Conservation (phyloP, 2,888 invertebrate species). For the Lepidocyrtinus sp. region DNA sequence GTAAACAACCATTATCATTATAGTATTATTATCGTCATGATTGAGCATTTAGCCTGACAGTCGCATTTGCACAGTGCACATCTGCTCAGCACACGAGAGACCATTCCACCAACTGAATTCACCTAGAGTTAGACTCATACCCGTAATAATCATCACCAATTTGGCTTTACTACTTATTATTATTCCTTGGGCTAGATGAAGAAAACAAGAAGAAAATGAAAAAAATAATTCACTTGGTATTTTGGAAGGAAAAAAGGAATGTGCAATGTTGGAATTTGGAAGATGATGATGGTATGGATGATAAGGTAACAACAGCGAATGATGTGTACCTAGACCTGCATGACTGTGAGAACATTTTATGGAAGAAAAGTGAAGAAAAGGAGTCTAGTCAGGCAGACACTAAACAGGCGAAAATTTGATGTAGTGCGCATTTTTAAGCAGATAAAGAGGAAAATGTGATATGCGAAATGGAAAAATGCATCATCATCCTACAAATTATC, state of each 20-base stretch:
- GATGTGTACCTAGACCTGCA: not conserved
- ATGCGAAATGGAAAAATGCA: slow-evolving; percentile 45
- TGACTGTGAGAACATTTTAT: not conserved
- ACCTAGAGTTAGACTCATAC: not conserved
- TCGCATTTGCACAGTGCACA: slow-evolving; percentile 21
- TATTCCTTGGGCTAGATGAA: not conserved
- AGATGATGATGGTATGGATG: not conserved
- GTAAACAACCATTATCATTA: slow-evolving; percentile 12
- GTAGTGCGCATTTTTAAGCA: not conserved
- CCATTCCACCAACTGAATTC: not conserved
- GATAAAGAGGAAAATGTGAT: not conserved
- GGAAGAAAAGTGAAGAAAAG: not conserved
- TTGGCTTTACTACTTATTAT: not conserved
- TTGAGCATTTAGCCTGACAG: slow-evolving; percentile 32
- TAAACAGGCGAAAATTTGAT: not conserved
- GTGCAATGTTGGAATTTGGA: slow-evolving; percentile 21
- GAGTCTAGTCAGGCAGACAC: not conserved
- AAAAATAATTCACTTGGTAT: not conserved
- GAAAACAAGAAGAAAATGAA: too few relatives aligned
- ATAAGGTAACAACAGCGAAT: not conserved
- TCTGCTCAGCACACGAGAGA: slow-evolving; percentile 19
- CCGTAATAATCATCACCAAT: not conserved
- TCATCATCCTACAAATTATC: slow-evolving; percentile 36
- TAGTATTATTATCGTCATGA: slow-evolving; percentile 19
- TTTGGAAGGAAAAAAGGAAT: slow-evolving; percentile 31